Evolutionary conservation across 2,113 vertebrate species (phyloP), one percentile per base, ranked within the genome.

Genomic region (Euleptes europaea): DNA sequence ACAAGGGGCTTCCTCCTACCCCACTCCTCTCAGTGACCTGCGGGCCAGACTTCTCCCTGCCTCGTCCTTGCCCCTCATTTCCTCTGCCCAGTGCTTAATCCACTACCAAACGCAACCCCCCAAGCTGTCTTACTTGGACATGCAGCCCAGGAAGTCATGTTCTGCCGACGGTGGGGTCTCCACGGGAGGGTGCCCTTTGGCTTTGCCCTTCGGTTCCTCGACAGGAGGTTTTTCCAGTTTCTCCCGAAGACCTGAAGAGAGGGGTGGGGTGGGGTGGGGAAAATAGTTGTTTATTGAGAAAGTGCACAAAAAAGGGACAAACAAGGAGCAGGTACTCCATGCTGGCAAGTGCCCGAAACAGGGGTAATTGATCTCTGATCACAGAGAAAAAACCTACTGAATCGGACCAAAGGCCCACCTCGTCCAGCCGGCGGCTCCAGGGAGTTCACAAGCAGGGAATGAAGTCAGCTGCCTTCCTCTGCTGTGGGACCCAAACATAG

Each of bases 131-230:
- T 91, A 99, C 98, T 98, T 97, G 78, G 98, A 98, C 98, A 99
- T 98, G 96, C 98, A 99, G 81, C 98, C 98, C 0, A 99, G 97
- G 95, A 99, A 98, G 94, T 99, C 98, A 0, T 97, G 98, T 88
- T 99, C 98, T 0, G 95, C 93, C 7, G 94, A 92, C 1, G 95
- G 92, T 3, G 95, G 94, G 31, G 66, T 26, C 8, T 85, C 76
- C 0, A 97, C 97, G 0, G 87, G 21, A 1, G 94, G 94, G 70
- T 95, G 96, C 9, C 17, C 85, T 28, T 95, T 94, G 84, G 94
- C 95, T 92, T 96, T 98, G 63, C 95, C 95, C 88, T 96, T 95
- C 0, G 91, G 94, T 89, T 96, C 97, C 67, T 92, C 91, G 86
- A 88, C 63, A 1, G 94, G 92, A 79, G 91, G 94, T 67, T 97